phyloP scores from a whole-genome alignment of 2,113 vertebrate genomes.

The Ptilonorhynchus violaceus region DNA sequence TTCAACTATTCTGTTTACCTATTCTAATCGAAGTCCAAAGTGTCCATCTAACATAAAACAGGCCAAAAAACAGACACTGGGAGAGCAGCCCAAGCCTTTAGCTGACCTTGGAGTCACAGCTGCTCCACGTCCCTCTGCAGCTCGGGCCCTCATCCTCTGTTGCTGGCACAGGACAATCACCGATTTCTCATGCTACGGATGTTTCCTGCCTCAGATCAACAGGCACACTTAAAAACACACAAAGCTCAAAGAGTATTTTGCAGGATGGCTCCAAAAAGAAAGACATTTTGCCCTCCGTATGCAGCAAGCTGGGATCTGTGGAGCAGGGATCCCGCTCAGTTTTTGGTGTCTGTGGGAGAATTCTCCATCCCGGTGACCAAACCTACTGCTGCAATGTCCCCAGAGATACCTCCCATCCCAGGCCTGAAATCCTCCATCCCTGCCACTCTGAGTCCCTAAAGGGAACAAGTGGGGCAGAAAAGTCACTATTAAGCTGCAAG shows the following conservation, averaged over 20 bases:
- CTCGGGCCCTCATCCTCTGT: background rate
- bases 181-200: background rate
- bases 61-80: background rate
- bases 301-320: background rate
- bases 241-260: background rate
- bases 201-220: background rate
- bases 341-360: background rate
- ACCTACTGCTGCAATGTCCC: background rate
- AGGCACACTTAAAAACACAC: background rate
- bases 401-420: background rate
- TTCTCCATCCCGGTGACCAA: background rate
- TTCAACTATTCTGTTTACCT: background rate
- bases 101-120: background rate
- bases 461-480: constrained; percentile 2
- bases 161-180: background rate
- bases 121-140: background rate
- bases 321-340: background rate
- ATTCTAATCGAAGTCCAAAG: background rate
- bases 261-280: background rate
- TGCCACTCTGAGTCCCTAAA: background rate
- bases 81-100: background rate
- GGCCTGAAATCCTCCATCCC: background rate
- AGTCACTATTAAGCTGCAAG: background rate
- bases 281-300: background rate
- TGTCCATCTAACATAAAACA: background rate